A percentile compares a stretch with the other conserved stretches of the same genome.
Evolutionary conservation across 2,113 vertebrate genomes (phyloP).

Genomic region (Smithornis capensis): DNA sequence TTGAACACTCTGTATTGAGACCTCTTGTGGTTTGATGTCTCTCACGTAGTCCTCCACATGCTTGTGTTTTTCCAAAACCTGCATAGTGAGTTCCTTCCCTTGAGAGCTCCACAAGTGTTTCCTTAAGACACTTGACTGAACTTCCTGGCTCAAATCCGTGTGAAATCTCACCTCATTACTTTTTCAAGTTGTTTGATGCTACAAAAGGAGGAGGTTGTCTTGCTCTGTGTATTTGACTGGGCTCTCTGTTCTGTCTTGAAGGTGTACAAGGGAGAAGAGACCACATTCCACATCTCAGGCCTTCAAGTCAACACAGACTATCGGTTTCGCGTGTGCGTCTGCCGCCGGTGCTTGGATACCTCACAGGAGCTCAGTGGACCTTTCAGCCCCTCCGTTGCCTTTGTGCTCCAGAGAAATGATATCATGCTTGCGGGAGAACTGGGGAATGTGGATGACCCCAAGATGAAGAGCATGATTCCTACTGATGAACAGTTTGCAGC

Average conservation of each 20-base stretch:
- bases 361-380: constrained; percentile 94
- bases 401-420: constrained; percentile 83
- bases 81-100: neutral
- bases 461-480: constrained; percentile 82
- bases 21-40: neutral
- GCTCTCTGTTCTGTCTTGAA: constrained; percentile 31
- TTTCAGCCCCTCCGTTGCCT: constrained; percentile 90
- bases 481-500: constrained; percentile 95
- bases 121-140: neutral
- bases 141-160: neutral
- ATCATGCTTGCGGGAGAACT: constrained; percentile 73
- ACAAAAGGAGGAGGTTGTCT: rapidly evolving
- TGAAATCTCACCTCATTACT: rapidly evolving
- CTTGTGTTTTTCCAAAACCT: neutral
- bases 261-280: constrained; percentile 97
- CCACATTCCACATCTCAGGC: constrained; percentile 89
- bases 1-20: neutral
- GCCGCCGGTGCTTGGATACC: constrained; percentile 89
- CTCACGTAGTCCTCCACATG: rapidly evolving
- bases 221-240: neutral
- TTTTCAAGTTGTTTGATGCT: rapidly evolving
- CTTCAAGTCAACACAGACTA: constrained; percentile 96
- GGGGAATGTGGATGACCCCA: constrained; percentile 69
- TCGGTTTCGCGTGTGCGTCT: constrained; percentile 93
- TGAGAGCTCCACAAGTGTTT: neutral